Base-by-base conservation (phyloP, 2,113 vertebrate species). In the Cavia porcellus region DNA sequence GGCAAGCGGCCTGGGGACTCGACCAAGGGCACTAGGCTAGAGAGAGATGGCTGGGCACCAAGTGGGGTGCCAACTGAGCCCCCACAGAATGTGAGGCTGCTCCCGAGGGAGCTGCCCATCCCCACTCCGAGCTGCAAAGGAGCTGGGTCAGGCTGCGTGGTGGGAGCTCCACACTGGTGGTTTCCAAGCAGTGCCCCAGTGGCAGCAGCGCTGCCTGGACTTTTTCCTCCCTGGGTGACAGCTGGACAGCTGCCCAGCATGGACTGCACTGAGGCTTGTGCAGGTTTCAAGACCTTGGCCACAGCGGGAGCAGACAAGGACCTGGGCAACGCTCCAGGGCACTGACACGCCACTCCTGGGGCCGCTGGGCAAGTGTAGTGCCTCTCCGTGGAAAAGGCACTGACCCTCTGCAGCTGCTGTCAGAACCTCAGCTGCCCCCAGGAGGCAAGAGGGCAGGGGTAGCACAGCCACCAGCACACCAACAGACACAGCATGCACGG, bases 311-410 rank as follows among this genome's bases (percentile, higher is more conserved):
- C 68, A 5, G 5, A 15, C 0, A 50, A 8, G 13, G 15, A 1
- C 0, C 0, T 1, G 74, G 2, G 1, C 1, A 8, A 17, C 0
- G 42, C 30, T 1, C 14, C 20, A 1, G 52, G 1, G 17, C 2
- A 0, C 47, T 5, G 38, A 0, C 0, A 5, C 9, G 15, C 83
- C 6, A 2, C 93, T 42, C 61, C 11, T 1, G 0, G 52, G n/a
- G 47, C 2, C 1, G 7, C 47, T 0, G 47, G 52, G 55, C 14
- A 4, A 47, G 80, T 30, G 30, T 24, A 0, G 17, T 2, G 28
- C 14, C 30, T 22, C 38, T 12, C 45, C 74, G 0, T 3, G 25
- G 38, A 14, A 11, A 30, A 25, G 55, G 10, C 6, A 0, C 45
- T 15, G 17, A 28, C 24, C 7, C 6, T 28, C 74, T 25, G 25